Percentiles rank a stretch among this genome's conserved stretches.
Evolutionary conservation across 2,888 invertebrate genomes (phyloP).

Genomic region (Cephus spinipes): DNA sequence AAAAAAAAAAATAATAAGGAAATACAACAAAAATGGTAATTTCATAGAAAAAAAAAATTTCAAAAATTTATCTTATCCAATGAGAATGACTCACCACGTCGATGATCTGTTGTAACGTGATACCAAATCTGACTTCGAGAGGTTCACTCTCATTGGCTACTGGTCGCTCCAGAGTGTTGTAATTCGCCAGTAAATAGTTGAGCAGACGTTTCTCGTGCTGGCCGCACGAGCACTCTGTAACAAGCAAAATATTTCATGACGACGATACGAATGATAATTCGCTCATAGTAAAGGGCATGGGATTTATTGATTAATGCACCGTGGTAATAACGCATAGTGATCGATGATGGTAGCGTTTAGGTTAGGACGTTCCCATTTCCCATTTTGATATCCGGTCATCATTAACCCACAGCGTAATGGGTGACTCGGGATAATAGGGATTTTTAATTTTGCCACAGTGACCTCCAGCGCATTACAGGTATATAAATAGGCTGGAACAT

Average conservation of each 20-base stretch:
- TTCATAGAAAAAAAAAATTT: background rate
- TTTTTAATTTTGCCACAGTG: background rate
- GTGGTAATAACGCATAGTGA: background rate
- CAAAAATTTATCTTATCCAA: constrained; percentile 20
- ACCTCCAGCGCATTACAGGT: background rate
- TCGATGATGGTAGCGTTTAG: background rate
- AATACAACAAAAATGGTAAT: constrained; percentile 4
- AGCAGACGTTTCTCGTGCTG: constrained; percentile 89
- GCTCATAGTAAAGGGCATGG: background rate
- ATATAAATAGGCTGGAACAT: background rate
- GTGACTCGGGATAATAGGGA: background rate
- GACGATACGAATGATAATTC: background rate
- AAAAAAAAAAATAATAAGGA: background rate
- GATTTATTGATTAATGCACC: background rate
- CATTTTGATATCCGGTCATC: background rate
- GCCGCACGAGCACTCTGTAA: constrained; percentile 89
- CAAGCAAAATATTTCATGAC: constrained; percentile 24
- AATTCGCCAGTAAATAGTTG: constrained; percentile 83
- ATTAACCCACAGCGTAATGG: background rate
- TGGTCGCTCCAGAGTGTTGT: constrained; percentile 91
- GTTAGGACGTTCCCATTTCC: background rate
- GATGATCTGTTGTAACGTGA: constrained; percentile 93
- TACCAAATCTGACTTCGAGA: constrained; percentile 89
- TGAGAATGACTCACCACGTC: constrained; percentile 84
- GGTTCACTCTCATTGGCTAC: constrained; percentile 93